Base-by-base conservation (phyloP, 92 coral and sea anemone species). In the Zoanthus sociatus region DNA sequence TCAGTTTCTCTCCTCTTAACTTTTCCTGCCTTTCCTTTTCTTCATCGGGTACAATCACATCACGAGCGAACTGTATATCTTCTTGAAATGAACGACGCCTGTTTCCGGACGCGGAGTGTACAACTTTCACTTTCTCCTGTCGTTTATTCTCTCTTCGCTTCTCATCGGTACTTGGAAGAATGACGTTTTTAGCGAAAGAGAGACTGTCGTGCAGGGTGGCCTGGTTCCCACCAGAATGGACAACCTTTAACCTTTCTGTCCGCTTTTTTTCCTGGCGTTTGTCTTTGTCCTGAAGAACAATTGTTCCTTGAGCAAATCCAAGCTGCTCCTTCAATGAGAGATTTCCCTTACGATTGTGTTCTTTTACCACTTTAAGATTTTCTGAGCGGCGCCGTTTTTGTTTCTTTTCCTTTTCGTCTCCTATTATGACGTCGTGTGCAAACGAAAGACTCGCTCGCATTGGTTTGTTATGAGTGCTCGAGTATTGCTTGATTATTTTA, bases 241-340 rank as follows among this genome's bases (percentile, higher is more conserved):
- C 48, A n/a, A 81, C 85, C 44, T 81, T 81, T 4, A 81, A 0
- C 46, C 66, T 81, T 26, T 81, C 85, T 33, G 4, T n/a, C 13
- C 75, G 60, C 7, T 81, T 81, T 1, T 53, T 60, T 33, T 66
- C 85, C 0, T 47, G 47, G 11, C 31, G 45, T 10, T 66, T 81
- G 7, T 81, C 74, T 4, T 45, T 15, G 15, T 81, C 85, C 21
- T 17, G 30, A n/a, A 18, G 54, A 9, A 47, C 10, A 10, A 81
- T 81, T 1, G n/a, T 26, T 5, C 13, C 11, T 17, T 45, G n/a
- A 1, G 85, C 85, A 46, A 81, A 46, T 12, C 63, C 58, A 17
- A 81, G 37, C 60, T 81, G 85, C 2, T 81, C 85, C 9, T 66
- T 21, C 14, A 81, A 44, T 4, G 85, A 66, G 14, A 45, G 21